Base-by-base conservation (phyloP, 2,888 invertebrate genomes). In the Eutolmus rufibarbis region DNA sequence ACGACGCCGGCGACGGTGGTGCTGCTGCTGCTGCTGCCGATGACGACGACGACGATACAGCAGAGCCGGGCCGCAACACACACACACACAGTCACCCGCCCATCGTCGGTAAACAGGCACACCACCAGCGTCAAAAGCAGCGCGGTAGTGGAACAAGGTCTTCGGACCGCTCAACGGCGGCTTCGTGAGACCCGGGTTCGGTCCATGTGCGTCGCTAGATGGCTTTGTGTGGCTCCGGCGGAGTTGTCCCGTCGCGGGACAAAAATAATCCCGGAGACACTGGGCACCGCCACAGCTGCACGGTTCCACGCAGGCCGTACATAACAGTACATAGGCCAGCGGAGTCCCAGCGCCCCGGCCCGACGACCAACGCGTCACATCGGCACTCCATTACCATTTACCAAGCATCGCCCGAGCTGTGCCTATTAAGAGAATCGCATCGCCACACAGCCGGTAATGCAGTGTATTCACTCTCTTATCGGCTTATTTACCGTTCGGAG, bases 221-320 rank as follows among this genome's bases (percentile, higher is more conserved):
- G 37, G 82, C 66, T 37, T 84, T 84, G 82, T 84, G 82, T 84
- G 82, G 66, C 40, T 84, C 14, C 66, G 40, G 46, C 31, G 43
- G 40, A 85, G 74, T 74, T 85, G 85, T 85, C 85, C 74, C 43
- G 74, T 85, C 51, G 74, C 40, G 74, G 46, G 74, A 43, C 74
- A 74, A 85, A 74, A 85, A 85, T 74, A 74, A 85, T 19, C 74
- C 51, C 85, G 37, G 85, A 40, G 85, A 85, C 74, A 85, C 16
- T 74, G 74, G 23, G 5, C 85, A 85, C 85, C 28, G 85, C 46
- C 40, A 40, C 84, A 66, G 37, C 16, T 66, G 40, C 66, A 85
- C 51, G 28, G 31, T 8, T 74, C 74, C 23, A 74, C 56, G 77
- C 76, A 51, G 34, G 31, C 34, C n/a, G 40, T 86, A 86, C 37